Conservation (phyloP, 2,797 vertebrate species). For the Rhabdomys pumilio region DNA sequence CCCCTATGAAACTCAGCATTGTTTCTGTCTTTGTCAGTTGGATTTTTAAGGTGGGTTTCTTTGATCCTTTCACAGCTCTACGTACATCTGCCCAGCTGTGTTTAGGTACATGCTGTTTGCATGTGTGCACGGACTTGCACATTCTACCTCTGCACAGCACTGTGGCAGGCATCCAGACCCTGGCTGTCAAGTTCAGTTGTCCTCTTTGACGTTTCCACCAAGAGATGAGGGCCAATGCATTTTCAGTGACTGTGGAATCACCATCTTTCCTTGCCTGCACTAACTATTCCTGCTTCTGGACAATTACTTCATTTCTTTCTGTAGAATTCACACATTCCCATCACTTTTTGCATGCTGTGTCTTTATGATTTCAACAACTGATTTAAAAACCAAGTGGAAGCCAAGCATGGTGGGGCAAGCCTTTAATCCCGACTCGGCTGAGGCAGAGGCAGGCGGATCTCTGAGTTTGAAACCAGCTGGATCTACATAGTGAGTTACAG, state of each 20-base stretch:
- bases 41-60: slow-evolving; percentile 73
- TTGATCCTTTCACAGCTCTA: slow-evolving; percentile 42
- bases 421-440: neutral
- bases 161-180: slow-evolving; percentile 45
- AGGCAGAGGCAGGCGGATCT: neutral
- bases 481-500: neutral
- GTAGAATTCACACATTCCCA: neutral
- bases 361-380: slow-evolving; percentile 50
- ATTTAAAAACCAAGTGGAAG: neutral
- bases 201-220: slow-evolving; percentile 59
- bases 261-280: neutral
- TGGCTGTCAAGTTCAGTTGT: slow-evolving; percentile 23
- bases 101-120: slow-evolving; percentile 56
- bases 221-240: slow-evolving; percentile 23
- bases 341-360: slow-evolving; percentile 8
- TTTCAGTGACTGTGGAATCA: slow-evolving; percentile 20
- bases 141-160: neutral
- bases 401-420: neutral
- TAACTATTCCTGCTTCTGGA: neutral
- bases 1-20: slow-evolving; percentile 83
- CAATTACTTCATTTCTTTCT: slow-evolving; percentile 62
- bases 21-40: slow-evolving; percentile 82
- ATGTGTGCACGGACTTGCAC: slow-evolving; percentile 24
- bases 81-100: neutral
- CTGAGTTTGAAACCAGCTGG: neutral